These are phyloP conservation scores for Aulostomus chinensis DNA, from an alignment of 2,797 vertebrate genomes.

Conservation along the genomic window DNA sequence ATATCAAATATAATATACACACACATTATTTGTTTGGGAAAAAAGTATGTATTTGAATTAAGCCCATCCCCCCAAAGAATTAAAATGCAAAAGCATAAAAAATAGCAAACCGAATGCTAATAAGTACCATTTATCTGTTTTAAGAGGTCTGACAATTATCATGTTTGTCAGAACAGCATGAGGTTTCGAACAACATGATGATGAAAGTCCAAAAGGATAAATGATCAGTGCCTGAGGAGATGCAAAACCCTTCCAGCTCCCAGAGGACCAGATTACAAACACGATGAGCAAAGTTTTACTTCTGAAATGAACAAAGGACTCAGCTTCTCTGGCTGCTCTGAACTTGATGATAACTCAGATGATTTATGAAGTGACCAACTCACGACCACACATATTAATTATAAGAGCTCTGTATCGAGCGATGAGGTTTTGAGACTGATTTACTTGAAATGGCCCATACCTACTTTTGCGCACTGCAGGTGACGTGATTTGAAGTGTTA, in stretches of 20 bases:
- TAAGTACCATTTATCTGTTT: constrained; percentile 36
- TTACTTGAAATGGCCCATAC: too few species aligned
- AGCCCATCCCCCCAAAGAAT: too few species aligned
- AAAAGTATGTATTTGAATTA: too few species aligned
- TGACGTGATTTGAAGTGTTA: constrained; percentile 7
- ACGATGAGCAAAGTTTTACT: too few species aligned
- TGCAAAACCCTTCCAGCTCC: constrained; percentile 15
- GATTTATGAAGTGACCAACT: too few species aligned
- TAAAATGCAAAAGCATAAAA: constrained; percentile 24
- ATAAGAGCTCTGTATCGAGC: too few species aligned
- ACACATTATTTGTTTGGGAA: too few species aligned
- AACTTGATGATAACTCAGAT: background rate
- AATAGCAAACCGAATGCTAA: constrained; percentile 17
- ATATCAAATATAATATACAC: too few species aligned
- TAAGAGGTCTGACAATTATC: constrained; percentile 23
- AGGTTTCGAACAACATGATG: constrained; percentile 29
- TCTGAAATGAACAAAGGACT: too few species aligned
- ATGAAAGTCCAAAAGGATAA: constrained; percentile 24
- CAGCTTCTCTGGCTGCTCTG: too few species aligned
- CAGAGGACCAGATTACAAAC: constrained; percentile 8
- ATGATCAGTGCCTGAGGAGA: constrained; percentile 25
- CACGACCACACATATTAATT: too few species aligned
- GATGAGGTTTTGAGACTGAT: too few species aligned
- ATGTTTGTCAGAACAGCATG: constrained; percentile 24
- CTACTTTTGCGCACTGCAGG: background rate